Evolutionary conservation across 2,797 vertebrate genomes (phyloP).

Genomic region (Mareca strepera): DNA sequence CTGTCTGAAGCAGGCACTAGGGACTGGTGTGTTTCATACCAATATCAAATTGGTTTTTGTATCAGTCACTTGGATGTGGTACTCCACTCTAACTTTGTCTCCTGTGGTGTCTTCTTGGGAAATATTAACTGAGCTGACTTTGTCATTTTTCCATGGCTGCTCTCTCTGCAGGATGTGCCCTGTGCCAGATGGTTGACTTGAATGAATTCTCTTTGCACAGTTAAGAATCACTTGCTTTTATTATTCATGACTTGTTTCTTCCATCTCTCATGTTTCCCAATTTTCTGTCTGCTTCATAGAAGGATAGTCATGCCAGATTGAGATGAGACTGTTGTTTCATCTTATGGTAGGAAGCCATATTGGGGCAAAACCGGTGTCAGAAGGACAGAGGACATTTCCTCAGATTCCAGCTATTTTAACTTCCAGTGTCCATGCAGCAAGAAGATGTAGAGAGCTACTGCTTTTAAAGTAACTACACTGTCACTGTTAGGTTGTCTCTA

Average conservation of each 20-base stretch:
- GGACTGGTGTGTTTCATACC: background rate
- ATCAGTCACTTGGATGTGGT: background rate
- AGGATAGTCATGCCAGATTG: background rate
- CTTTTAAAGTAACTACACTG: background rate
- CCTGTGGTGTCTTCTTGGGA: conserved; percentile 50
- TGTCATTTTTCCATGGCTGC: conserved; percentile 55
- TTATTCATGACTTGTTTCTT: conserved; percentile 67
- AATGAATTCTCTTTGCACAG: conserved; percentile 59
- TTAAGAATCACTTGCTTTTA: conserved; percentile 64
- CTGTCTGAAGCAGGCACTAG: background rate
- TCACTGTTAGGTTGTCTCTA: background rate
- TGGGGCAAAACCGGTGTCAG: background rate
- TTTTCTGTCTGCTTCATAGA: conserved; percentile 44
- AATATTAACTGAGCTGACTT: conserved; percentile 38
- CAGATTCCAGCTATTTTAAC: background rate
- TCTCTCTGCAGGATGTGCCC: conserved; percentile 62
- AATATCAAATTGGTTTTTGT: background rate
- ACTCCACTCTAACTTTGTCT: background rate
- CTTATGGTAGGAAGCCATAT: background rate
- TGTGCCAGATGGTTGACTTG: conserved; percentile 67
- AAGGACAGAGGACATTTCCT: conserved; percentile 14
- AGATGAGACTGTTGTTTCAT: conserved; percentile 42
- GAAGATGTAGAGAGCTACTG: background rate
- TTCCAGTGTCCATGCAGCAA: background rate
- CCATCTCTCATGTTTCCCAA: conserved; percentile 51